Conservation (phyloP, 2,888 invertebrate genomes). For the Rotaria sp. region DNA sequence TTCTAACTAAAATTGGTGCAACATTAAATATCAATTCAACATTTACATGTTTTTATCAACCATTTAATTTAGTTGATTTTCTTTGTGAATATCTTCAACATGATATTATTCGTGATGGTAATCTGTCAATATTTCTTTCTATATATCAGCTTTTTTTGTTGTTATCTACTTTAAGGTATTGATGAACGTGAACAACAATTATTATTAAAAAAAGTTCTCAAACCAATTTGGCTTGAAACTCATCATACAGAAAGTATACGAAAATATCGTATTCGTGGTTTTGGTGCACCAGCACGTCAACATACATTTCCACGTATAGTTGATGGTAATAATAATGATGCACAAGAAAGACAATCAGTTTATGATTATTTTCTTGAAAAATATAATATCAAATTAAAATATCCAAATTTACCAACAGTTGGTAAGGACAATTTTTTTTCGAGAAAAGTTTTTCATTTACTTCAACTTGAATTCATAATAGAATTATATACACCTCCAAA, state of each 20-base stretch:
- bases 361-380: conserved; percentile 18
- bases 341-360: not conserved
- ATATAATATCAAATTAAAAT: not conserved
- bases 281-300: conserved; percentile 7
- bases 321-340: not conserved
- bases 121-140: not conserved
- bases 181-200: conserved; percentile 26
- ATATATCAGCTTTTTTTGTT: not conserved
- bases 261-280: conserved; percentile 28
- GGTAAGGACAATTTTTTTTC: not conserved
- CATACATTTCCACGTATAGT: conserved; percentile 23
- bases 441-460: not conserved
- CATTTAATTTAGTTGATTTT: conserved; percentile 25
- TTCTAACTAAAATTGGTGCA: conserved; percentile 9
- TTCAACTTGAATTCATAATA: not conserved
- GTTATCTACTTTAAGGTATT: not conserved
- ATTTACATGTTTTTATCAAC: conserved; percentile 24
- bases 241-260: not conserved
- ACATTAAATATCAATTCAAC: conserved; percentile 18
- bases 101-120: conserved; percentile 16
- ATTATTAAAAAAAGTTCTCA: not conserved
- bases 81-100: conserved; percentile 20
- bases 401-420: conserved; percentile 23
- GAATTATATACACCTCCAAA: conserved; percentile 10
- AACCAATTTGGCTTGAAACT: conserved; percentile 28